A percentile compares a stretch with the other conserved stretches of the same genome.
phyloP scores from a whole-genome alignment of 2,888 invertebrate genomes.

The Stenodema calcarata region DNA sequence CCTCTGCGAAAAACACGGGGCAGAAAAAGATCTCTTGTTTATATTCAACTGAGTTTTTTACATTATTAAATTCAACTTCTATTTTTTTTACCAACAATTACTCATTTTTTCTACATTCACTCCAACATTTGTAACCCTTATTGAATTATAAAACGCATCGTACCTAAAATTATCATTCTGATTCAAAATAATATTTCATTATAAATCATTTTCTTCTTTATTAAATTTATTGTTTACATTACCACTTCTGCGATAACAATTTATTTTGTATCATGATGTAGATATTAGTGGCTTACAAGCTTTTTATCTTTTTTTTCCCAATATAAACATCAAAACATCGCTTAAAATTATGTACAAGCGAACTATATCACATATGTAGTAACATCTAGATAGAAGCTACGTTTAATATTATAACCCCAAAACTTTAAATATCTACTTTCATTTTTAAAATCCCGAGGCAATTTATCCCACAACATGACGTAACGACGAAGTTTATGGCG shows the following conservation, averaged over 20 bases:
- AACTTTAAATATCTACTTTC: conserved; percentile 11
- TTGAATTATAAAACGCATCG: conserved; percentile 53
- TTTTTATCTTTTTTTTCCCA: conserved; percentile 25
- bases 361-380: conserved; percentile 54
- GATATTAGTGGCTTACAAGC: conserved; percentile 44
- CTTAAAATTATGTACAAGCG: conserved; percentile 53
- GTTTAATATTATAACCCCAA: conserved; percentile 48
- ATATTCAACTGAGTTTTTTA: background rate
- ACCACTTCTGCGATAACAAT: conserved; percentile 28
- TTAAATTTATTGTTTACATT: conserved; percentile 36
- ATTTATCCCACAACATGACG: background rate
- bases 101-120: conserved; percentile 24
- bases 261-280: conserved; percentile 18
- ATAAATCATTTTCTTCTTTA: conserved; percentile 40
- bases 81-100: background rate
- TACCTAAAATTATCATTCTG: conserved; percentile 53
- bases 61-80: background rate
- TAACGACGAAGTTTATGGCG: background rate
- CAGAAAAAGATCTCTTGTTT: background rate
- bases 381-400: conserved; percentile 53
- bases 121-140: conserved; percentile 36
- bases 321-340: conserved; percentile 52
- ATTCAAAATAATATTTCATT: conserved; percentile 53
- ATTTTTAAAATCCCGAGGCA: background rate
- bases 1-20: background rate